Evolutionary conservation across 2,888 invertebrate species (phyloP).

Genomic region (Nomada fucata): DNA sequence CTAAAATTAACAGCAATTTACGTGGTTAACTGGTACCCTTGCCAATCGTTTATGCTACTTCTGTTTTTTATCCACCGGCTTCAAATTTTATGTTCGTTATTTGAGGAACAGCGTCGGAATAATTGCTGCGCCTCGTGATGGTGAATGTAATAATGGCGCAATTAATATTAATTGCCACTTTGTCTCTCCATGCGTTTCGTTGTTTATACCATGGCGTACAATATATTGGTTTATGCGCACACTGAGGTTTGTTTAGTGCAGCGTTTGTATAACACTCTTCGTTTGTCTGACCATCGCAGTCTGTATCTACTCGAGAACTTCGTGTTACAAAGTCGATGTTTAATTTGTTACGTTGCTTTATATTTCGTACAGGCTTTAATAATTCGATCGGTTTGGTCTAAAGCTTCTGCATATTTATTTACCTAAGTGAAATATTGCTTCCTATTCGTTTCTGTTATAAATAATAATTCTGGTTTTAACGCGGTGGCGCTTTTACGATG

Average conservation of each 20-base stretch:
- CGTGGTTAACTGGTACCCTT: neutral
- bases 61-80: neutral
- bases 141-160: neutral
- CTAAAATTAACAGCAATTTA: slow-evolving; percentile 6
- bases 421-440: neutral
- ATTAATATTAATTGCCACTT: neutral
- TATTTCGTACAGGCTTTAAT: neutral
- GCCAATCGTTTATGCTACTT: neutral
- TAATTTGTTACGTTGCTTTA: neutral
- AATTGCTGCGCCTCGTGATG: neutral
- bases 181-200: neutral
- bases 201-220: neutral
- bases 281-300: slow-evolving; percentile 2
- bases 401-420: neutral
- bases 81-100: neutral
- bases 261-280: neutral
- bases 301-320: neutral
- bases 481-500: neutral
- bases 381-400: neutral
- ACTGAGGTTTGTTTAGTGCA: neutral
- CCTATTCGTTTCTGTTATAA: neutral
- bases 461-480: neutral
- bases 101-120: neutral
- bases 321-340: neutral
- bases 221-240: neutral